Conservation (phyloP, 2,888 invertebrate genomes). For the Lottia gigantea region DNA sequence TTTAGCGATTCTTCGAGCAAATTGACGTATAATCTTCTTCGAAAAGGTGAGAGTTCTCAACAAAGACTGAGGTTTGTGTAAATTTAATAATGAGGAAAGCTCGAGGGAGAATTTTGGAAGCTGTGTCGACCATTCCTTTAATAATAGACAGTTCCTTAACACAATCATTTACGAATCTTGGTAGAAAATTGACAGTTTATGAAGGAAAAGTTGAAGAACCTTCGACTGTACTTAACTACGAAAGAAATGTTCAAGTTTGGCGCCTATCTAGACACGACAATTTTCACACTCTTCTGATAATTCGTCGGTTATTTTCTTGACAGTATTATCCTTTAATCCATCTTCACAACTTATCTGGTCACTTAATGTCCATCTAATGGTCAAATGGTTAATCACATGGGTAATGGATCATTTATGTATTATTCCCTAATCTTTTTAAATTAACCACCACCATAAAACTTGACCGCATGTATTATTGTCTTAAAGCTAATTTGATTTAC, state of each 20-base stretch:
- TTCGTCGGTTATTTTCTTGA: not conserved
- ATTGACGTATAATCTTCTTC: not conserved
- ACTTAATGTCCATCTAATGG: not conserved
- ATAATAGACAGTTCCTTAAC: not conserved
- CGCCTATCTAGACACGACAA: not conserved
- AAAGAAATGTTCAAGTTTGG: constrained; percentile 6
- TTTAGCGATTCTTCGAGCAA: not conserved
- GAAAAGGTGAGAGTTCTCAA: constrained; percentile 1
- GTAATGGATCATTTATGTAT: too few relatives aligned
- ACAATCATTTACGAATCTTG: constrained; percentile 6
- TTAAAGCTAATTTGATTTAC: too few relatives aligned
- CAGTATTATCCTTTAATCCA: constrained; percentile 1
- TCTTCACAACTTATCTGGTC: not conserved
- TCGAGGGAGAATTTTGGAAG: constrained; percentile 7
- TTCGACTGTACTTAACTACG: not conserved
- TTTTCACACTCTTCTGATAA: constrained; percentile 4
- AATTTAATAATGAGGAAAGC: not conserved
- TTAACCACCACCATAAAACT: too few relatives aligned
- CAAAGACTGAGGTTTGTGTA: not conserved
- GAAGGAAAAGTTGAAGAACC: not conserved
- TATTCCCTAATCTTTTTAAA: too few relatives aligned
- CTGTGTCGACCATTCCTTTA: not conserved
- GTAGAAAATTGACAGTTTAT: not conserved
- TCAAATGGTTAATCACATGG: not conserved
- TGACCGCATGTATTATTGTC: too few relatives aligned